phyloP scores from a whole-genome alignment of 2,797 vertebrate genomes.

The Scolopax rusticola region DNA sequence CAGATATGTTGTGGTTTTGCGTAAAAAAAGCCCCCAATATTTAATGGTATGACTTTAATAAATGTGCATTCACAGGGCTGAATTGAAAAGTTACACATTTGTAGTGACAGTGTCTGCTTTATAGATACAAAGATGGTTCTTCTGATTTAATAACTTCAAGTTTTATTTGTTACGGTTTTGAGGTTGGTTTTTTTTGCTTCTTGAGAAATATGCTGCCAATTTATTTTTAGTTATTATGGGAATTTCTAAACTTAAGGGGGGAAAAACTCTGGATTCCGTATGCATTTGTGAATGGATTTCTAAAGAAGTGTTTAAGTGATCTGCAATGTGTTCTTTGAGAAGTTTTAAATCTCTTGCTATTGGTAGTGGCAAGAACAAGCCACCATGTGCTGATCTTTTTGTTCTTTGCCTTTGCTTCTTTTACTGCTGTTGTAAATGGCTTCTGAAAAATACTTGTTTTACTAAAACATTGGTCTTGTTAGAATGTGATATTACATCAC shows the following conservation, averaged over 20 bases:
- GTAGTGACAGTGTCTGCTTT: neutral
- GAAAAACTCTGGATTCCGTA: neutral
- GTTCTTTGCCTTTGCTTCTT: neutral
- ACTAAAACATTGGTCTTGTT: neutral
- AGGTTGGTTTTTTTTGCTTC: neutral
- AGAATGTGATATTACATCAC: neutral
- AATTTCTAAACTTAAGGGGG: neutral
- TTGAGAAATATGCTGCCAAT: neutral
- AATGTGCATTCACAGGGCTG: neutral
- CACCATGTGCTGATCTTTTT: neutral
- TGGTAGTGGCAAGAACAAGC: neutral
- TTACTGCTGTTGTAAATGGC: neutral
- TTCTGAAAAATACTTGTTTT: neutral
- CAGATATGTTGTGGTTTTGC: neutral
- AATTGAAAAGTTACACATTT: neutral
- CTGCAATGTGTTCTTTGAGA: neutral
- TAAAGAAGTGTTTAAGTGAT: neutral
- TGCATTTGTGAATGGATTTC: neutral
- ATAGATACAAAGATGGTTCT: neutral
- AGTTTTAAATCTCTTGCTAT: neutral
- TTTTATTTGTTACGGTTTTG: neutral
- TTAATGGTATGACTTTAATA: neutral
- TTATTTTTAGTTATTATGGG: neutral
- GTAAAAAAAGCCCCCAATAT: neutral
- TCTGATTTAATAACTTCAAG: neutral